Evolutionary conservation across 2,113 vertebrate genomes (phyloP), one percentile per base, ranked within the genome.

Genomic region (Catharus minimus): DNA sequence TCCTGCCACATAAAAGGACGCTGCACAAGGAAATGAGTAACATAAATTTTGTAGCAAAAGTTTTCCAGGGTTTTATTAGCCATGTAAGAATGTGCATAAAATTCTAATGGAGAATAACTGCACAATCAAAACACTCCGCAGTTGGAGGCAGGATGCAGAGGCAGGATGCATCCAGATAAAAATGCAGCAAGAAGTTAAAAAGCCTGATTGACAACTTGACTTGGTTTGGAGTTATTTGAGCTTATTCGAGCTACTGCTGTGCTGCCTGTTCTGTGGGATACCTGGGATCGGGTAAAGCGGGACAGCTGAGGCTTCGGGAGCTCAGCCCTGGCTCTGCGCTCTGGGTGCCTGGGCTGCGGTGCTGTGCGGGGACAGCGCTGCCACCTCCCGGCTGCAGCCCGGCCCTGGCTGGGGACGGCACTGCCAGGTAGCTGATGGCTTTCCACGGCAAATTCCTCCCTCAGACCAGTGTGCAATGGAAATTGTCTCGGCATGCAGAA

Each of bases 311-410:
- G 61, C 41, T 65, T 10, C 4, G 52, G 44, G 44, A 30, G 5
- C 19, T 36, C 4, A 2, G 5, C 21, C 20, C 9, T 15, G 16
- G 15, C 18, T 10, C 15, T 9, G 52, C 33, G 0, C 4, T 3
- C 21, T 2, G 28, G 2, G 32, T 0, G 26, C 24, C 2, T 3
- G 1, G 41, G 32, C 38, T 10, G 66, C 10, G 1, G 2, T 4
- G 41, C 53, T 24, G 44, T 3, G 62, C 6, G 32, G 0, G 22
- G n/a, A 1, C 23, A 11, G 57, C 13, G 62, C 78, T 80, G 91
- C 89, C 82, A 41, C 41, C 91, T 92, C 78, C 87, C 13, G 88
- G 65, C 79, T 69, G 60, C 76, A 19, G 68, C 53, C 22, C 86
- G 22, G 60, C 44, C 44, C 62, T 19, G 2, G 18, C 52, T 15